These are phyloP conservation scores for Embiotoca jacksoni DNA, from an alignment of 2,113 vertebrate species.

Conservation along the genomic window DNA sequence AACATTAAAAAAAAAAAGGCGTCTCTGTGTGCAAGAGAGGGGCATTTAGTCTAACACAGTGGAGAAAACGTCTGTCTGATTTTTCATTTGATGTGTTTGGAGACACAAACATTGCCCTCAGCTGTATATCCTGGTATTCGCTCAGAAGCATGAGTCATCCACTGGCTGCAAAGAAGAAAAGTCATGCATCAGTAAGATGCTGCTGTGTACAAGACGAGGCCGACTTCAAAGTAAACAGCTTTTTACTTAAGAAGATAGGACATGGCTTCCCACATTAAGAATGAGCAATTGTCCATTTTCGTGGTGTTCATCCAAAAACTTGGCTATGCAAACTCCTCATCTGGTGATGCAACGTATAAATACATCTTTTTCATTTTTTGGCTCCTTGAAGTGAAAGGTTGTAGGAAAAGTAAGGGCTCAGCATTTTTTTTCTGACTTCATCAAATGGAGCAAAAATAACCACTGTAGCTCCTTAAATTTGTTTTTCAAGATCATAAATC, in stretches of 20 bases:
- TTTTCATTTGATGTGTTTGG: slow-evolving; percentile 33
- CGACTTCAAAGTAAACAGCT: slow-evolving; percentile 55
- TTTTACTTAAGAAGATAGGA: slow-evolving; percentile 49
- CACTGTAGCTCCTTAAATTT: not conserved
- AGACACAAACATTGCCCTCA: slow-evolving; percentile 54
- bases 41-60: not conserved
- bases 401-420: not conserved
- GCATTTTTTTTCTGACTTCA: not conserved
- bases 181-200: slow-evolving; percentile 56
- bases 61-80: slow-evolving; percentile 24
- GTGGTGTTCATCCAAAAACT: slow-evolving; percentile 28
- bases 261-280: slow-evolving; percentile 37
- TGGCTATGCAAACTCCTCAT: slow-evolving; percentile 9
- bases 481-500: slow-evolving; percentile 21
- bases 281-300: slow-evolving; percentile 40
- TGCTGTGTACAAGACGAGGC: slow-evolving; percentile 36
- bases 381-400: slow-evolving; percentile 9
- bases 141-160: slow-evolving; percentile 60
- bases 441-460: slow-evolving; percentile 16
- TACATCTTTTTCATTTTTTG: slow-evolving; percentile 26
- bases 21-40: not conserved
- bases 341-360: slow-evolving; percentile 20
- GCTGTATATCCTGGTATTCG: slow-evolving; percentile 35
- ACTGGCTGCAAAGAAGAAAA: slow-evolving; percentile 48
- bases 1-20: not conserved